phyloP scores from a whole-genome alignment of 2,888 invertebrate species.

The Drosophila anomelani region DNA sequence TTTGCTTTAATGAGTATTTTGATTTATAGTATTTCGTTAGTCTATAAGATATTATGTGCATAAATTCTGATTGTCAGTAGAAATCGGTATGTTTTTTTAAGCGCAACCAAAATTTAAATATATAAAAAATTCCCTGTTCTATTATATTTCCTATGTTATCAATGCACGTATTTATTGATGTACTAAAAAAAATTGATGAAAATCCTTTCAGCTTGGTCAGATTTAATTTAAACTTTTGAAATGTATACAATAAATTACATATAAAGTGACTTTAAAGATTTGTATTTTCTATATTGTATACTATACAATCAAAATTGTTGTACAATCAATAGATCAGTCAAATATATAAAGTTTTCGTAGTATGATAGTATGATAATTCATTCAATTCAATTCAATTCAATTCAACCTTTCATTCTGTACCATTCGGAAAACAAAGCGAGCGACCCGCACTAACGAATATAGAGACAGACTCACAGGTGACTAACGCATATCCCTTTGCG shows the following conservation, averaged over 20 bases:
- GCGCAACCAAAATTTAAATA: too few species aligned
- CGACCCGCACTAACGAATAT: constrained; percentile 20
- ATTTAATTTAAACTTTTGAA: too few species aligned
- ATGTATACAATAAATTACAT: neutral
- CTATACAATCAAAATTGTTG: too few species aligned
- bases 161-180: neutral
- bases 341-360: neutral
- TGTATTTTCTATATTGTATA: too few species aligned
- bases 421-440: constrained; percentile 60
- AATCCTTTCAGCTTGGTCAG: neutral
- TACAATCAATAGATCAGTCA: neutral
- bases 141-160: neutral
- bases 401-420: constrained; percentile 30
- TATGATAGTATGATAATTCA: constrained; percentile 59
- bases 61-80: neutral
- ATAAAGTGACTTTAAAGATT: neutral
- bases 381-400: too few species aligned
- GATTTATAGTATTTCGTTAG: too few species aligned
- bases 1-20: neutral
- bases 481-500: constrained; percentile 55
- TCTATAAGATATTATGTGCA: neutral
- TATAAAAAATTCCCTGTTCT: too few species aligned
- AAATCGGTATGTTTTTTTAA: neutral
- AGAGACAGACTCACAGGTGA: constrained; percentile 34
- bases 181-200: neutral